A percentile compares a stretch with the other conserved stretches of the same genome.
Evolutionary conservation across 2,113 vertebrate genomes (phyloP).

Genomic region (Alouatta palliata): DNA sequence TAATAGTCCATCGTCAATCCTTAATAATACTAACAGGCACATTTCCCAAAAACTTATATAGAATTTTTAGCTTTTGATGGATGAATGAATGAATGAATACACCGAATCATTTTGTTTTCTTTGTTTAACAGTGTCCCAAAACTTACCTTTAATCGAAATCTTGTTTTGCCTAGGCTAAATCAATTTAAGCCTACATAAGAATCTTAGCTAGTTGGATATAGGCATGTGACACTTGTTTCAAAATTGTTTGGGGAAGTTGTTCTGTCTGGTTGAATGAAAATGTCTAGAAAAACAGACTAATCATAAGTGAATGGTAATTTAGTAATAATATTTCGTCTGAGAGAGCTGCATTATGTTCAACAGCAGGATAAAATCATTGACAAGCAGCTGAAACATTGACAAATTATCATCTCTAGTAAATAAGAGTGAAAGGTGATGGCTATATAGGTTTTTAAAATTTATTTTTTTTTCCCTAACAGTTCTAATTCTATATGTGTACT

Average conservation of each 20-base stretch:
- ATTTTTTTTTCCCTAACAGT: neutral
- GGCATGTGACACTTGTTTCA: neutral
- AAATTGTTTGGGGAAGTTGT: neutral
- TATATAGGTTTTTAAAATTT: neutral
- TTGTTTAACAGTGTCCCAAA: neutral
- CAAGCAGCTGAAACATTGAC: neutral
- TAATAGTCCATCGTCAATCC: neutral
- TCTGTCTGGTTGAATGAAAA: neutral
- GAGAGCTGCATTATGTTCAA: neutral
- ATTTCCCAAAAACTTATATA: neutral
- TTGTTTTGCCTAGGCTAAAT: slow-evolving; percentile 34
- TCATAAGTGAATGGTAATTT: neutral
- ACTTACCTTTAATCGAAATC: neutral
- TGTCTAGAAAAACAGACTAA: neutral
- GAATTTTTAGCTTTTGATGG: neutral
- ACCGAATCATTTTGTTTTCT: neutral
- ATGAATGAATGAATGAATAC: neutral
- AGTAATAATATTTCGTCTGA: neutral
- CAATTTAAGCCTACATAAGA: neutral
- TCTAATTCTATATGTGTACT: neutral
- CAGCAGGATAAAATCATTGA: neutral
- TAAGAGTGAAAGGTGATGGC: neutral
- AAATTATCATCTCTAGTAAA: neutral
- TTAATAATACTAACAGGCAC: neutral
- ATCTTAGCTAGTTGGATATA: neutral